Percentiles rank a stretch among this genome's conserved stretches.
These are phyloP conservation scores for Drosophila buzzatii DNA, from an alignment of 2,888 invertebrate species.

Conservation along the genomic window DNA sequence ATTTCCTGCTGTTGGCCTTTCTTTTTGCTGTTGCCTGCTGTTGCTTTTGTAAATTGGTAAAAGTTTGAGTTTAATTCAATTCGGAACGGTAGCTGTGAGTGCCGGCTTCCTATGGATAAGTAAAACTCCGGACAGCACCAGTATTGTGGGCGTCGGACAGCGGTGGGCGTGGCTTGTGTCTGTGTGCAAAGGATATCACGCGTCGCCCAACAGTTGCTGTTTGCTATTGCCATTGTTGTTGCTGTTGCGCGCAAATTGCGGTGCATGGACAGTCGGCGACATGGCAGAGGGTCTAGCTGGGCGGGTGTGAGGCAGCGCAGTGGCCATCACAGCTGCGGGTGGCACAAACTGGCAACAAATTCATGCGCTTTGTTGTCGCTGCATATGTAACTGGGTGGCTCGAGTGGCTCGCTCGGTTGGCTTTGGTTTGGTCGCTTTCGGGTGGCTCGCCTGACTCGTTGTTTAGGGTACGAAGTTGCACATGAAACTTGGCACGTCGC, in stretches of 20 bases:
- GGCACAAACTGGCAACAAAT: slow-evolving; percentile 67
- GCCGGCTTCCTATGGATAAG: slow-evolving; percentile 80
- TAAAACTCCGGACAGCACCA: slow-evolving; percentile 31
- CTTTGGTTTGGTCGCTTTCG: neutral
- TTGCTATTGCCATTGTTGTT: slow-evolving; percentile 20
- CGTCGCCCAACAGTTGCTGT: slow-evolving; percentile 60
- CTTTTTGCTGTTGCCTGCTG: slow-evolving; percentile 48
- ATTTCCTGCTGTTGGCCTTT: slow-evolving; percentile 38
- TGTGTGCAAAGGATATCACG: slow-evolving; percentile 72
- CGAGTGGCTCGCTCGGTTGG: slow-evolving; percentile 1
- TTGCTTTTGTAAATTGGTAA: slow-evolving; percentile 82
- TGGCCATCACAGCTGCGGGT: slow-evolving; percentile 45
- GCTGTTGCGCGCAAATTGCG: slow-evolving; percentile 70
- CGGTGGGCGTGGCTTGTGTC: slow-evolving; percentile 33
- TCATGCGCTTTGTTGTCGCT: slow-evolving; percentile 67
- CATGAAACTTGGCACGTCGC: slow-evolving; percentile 77
- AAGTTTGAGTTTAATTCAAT: slow-evolving; percentile 84
- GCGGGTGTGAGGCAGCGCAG: neutral
- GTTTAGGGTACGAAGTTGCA: slow-evolving; percentile 59
- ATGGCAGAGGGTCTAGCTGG: slow-evolving; percentile 14
- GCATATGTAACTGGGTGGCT: slow-evolving; percentile 39
- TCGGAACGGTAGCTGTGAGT: slow-evolving; percentile 82
- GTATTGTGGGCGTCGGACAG: slow-evolving; percentile 1
- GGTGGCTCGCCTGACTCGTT: slow-evolving; percentile 30
- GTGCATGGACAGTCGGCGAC: slow-evolving; percentile 70